These are phyloP conservation scores for Chrysodeixis includens DNA, from an alignment of 2,888 invertebrate genomes.

Conservation along the genomic window DNA sequence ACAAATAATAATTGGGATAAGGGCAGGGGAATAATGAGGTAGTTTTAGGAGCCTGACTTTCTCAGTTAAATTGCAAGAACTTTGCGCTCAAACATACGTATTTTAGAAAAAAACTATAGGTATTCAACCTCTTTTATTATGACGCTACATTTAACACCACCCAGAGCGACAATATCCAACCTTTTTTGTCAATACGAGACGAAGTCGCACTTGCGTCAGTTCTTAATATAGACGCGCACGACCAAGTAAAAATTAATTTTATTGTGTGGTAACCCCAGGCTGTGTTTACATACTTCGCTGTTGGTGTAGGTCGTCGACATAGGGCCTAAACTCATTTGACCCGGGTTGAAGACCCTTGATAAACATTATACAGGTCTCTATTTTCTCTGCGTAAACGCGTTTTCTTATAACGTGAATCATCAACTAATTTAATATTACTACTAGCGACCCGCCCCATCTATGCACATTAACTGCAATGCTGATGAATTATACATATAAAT, in stretches of 20 bases:
- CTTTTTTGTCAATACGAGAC: slow-evolving; percentile 3
- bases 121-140: slow-evolving; percentile 1
- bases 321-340: slow-evolving; percentile 18
- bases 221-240: slow-evolving; percentile 17
- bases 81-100: no score
- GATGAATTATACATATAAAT: no score
- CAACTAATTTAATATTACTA: no score
- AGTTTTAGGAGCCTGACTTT: no score
- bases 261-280: slow-evolving; percentile 10
- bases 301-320: slow-evolving; percentile 41
- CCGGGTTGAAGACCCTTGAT: slow-evolving; percentile 17
- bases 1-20: no score
- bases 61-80: no score
- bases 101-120: no score
- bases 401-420: background rate
- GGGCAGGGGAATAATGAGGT: no score
- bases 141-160: slow-evolving; percentile 3
- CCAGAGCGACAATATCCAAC: background rate
- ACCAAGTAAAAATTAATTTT: slow-evolving; percentile 31
- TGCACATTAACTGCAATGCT: no score
- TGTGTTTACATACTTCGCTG: slow-evolving; percentile 24
- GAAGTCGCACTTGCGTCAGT: slow-evolving; percentile 26
- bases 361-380: background rate
- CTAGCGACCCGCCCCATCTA: no score
- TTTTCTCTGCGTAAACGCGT: background rate